Percentiles rank a stretch among this genome's conserved stretches.
These are phyloP conservation scores for Ornithoptera alexandrae DNA, from an alignment of 2,888 invertebrate genomes.

Conservation along the genomic window DNA sequence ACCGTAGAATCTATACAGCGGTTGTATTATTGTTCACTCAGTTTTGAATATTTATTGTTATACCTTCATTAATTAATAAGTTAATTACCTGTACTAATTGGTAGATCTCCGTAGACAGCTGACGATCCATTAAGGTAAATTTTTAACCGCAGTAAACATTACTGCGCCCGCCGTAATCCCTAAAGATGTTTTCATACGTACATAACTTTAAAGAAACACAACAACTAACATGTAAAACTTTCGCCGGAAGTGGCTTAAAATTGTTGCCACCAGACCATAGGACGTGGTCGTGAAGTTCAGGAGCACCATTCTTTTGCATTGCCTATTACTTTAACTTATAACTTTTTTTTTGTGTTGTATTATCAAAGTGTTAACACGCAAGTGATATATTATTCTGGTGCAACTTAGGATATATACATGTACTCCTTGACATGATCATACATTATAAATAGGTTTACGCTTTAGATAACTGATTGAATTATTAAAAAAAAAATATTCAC, in stretches of 20 bases:
- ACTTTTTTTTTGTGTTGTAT: background rate
- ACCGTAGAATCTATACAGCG: no score
- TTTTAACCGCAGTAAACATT: slow-evolving; percentile 6
- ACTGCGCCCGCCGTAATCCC: slow-evolving; percentile 3
- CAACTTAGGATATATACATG: no score
- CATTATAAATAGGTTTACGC: no score
- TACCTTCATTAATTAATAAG: no score
- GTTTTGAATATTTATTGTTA: no score
- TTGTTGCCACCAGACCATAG: slow-evolving; percentile 1
- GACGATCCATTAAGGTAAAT: slow-evolving; percentile 3
- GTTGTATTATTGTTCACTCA: no score
- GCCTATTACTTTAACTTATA: background rate
- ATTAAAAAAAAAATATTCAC: background rate
- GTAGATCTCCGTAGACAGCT: background rate
- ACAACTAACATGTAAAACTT: slow-evolving; percentile 26
- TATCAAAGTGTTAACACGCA: no score
- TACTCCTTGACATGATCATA: no score
- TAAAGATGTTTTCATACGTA: slow-evolving; percentile 31
- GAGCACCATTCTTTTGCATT: slow-evolving; percentile 10
- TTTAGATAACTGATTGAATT: no score
- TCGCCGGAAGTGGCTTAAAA: slow-evolving; percentile 13
- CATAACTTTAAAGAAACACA: slow-evolving; percentile 32
- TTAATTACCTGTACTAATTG: no score
- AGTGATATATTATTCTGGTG: no score
- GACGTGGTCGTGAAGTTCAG: slow-evolving; percentile 18